A percentile compares a stretch with the other conserved stretches of the same genome.
These are phyloP conservation scores for Scophthalmus maximus DNA, from an alignment of 2,113 vertebrate genomes.

Conservation along the genomic window DNA sequence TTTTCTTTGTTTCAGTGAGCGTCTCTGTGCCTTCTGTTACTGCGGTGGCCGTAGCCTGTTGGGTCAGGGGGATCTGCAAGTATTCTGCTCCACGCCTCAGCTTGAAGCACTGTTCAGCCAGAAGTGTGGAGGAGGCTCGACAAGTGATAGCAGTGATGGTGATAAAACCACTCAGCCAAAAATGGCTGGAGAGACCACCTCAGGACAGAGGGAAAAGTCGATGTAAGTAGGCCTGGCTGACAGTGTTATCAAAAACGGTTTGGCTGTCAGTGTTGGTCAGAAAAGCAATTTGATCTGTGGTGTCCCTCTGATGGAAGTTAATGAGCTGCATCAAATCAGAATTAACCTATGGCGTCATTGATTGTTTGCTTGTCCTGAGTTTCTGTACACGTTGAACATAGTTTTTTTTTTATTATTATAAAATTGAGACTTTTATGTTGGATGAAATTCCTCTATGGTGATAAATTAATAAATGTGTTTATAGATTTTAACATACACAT, in stretches of 20 bases:
- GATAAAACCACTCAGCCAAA: slow-evolving; percentile 80
- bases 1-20: slow-evolving; percentile 86
- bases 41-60: slow-evolving; percentile 95
- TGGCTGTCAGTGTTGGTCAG: slow-evolving; percentile 3
- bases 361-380: background rate
- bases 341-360: background rate
- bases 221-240: slow-evolving; percentile 72
- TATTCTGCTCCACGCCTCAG: slow-evolving; percentile 88
- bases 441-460: too few species aligned
- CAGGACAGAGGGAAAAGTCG: slow-evolving; percentile 74
- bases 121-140: slow-evolving; percentile 75
- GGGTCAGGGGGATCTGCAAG: slow-evolving; percentile 96
- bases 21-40: slow-evolving; percentile 98
- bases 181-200: slow-evolving; percentile 72
- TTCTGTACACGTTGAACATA: background rate
- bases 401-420: background rate
- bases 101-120: slow-evolving; percentile 74
- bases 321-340: slow-evolving; percentile 35
- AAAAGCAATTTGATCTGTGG: slow-evolving; percentile 21
- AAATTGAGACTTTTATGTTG: too few species aligned
- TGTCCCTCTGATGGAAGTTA: slow-evolving; percentile 14
- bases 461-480: background rate
- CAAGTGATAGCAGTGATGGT: slow-evolving; percentile 78
- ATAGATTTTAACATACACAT: background rate
- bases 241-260: slow-evolving; percentile 23